A percentile compares a stretch with the other conserved stretches of the same genome.
Conservation (phyloP, 2,888 invertebrate genomes). For the Diploptera punctata region DNA sequence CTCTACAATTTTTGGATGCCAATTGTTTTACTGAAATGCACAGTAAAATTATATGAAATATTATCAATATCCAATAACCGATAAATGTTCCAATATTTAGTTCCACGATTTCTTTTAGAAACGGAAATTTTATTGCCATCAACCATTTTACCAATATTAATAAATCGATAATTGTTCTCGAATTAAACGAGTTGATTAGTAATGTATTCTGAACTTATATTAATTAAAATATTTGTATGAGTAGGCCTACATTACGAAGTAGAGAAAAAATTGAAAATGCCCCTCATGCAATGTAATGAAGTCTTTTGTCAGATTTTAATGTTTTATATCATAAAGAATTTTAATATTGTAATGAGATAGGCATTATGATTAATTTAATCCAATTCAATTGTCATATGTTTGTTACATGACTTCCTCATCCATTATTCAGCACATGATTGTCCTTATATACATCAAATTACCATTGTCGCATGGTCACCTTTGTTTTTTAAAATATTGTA, state of each 20-base stretch:
- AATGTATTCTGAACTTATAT: neutral
- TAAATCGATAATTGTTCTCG: constrained; percentile 22
- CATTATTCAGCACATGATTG: too few relatives aligned
- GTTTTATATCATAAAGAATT: too few relatives aligned
- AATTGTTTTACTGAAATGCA: neutral
- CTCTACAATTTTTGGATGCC: neutral
- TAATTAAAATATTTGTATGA: constrained; percentile 16
- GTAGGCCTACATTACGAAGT: constrained; percentile 1
- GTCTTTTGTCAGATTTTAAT: too few relatives aligned
- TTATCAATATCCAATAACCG: constrained; percentile 25
- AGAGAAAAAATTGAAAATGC: too few relatives aligned
- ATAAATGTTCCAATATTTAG: constrained; percentile 19
- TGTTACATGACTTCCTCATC: neutral
- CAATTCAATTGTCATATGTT: neutral
- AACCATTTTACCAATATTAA: constrained; percentile 20
- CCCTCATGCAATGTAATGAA: too few relatives aligned
- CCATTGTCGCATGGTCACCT: too few relatives aligned
- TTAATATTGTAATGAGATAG: neutral
- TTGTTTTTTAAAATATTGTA: too few relatives aligned
- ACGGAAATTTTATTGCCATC: constrained; percentile 23
- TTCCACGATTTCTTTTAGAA: neutral
- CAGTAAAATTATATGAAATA: constrained; percentile 16
- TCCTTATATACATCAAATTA: too few relatives aligned
- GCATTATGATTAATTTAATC: constrained; percentile 5
- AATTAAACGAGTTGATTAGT: constrained; percentile 24